Evolutionary conservation across 2,797 vertebrate genomes (phyloP).

Genomic region (Holocentrus rufus): DNA sequence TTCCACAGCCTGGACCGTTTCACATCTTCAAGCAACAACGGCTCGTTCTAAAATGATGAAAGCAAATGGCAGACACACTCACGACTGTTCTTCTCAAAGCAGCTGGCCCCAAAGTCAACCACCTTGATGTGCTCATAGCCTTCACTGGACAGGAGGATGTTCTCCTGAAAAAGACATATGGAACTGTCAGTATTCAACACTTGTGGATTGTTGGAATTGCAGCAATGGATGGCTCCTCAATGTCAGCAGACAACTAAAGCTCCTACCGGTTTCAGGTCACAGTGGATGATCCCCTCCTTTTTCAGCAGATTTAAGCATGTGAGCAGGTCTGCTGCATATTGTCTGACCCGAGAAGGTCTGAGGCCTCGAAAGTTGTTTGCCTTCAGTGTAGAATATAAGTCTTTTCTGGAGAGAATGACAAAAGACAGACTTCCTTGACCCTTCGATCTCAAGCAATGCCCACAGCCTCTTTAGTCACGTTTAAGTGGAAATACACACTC

Average conservation of each 20-base stretch:
- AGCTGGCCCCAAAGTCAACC: slow-evolving; percentile 89
- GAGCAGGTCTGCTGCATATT: slow-evolving; percentile 83
- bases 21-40: neutral
- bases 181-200: no score
- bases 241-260: no score
- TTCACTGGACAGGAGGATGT: slow-evolving; percentile 84
- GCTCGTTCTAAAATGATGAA: neutral
- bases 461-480: no score
- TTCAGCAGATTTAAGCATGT: slow-evolving; percentile 87
- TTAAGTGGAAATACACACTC: no score
- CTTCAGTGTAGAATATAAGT: no score
- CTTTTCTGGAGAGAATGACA: slow-evolving; percentile 74
- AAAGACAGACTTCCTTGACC: neutral
- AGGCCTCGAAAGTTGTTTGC: no score
- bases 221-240: neutral
- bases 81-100: slow-evolving; percentile 87
- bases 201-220: neutral
- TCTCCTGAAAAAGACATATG: slow-evolving; percentile 79
- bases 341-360: no score
- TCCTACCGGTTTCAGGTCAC: slow-evolving; percentile 87
- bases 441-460: neutral
- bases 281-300: slow-evolving; percentile 87
- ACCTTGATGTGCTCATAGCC: slow-evolving; percentile 86
- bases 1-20: no score
- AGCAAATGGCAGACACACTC: slow-evolving; percentile 40